Conservation (phyloP, 2,888 invertebrate species). For the Caenorhabditis virilis region DNA sequence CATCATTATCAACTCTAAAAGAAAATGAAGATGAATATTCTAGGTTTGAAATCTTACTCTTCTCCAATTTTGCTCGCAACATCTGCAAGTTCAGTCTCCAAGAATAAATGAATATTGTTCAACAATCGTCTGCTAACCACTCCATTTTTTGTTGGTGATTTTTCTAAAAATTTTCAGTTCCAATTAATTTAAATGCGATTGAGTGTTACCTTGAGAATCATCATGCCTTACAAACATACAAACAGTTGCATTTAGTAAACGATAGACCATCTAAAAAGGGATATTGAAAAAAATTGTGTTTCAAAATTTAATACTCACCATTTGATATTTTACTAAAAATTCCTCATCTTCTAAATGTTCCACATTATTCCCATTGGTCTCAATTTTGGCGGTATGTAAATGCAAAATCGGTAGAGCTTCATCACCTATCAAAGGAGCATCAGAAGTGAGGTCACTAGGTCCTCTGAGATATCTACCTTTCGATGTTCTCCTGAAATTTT, state of each 20-base stretch:
- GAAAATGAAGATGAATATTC: background rate
- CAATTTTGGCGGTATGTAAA: conserved; percentile 19
- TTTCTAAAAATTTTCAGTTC: background rate
- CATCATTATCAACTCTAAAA: conserved; percentile 13
- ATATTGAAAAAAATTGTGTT: background rate
- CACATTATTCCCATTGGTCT: conserved; percentile 12
- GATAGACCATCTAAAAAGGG: conserved; percentile 78
- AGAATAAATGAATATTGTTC: conserved; percentile 52
- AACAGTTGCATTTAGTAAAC: conserved; percentile 83
- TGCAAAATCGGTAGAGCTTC: conserved; percentile 41
- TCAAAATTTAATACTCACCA: conserved; percentile 14
- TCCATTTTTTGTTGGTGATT: conserved; percentile 8
- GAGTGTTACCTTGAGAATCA: conserved; percentile 2
- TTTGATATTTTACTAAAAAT: conserved; percentile 30
- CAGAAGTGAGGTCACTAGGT: conserved; percentile 41
- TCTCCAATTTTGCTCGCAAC: conserved; percentile 51
- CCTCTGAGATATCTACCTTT: conserved; percentile 42
- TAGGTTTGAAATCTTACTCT: conserved; percentile 24
- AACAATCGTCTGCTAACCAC: conserved; percentile 44
- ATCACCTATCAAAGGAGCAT: conserved; percentile 39
- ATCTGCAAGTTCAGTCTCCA: conserved; percentile 51
- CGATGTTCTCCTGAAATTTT: background rate
- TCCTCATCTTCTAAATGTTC: conserved; percentile 22
- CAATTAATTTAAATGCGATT: background rate
- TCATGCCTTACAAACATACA: conserved; percentile 77